A percentile compares a stretch with the other conserved stretches of the same genome.
phyloP scores from a whole-genome alignment of 2,888 invertebrate genomes.

The Thera britannica region DNA sequence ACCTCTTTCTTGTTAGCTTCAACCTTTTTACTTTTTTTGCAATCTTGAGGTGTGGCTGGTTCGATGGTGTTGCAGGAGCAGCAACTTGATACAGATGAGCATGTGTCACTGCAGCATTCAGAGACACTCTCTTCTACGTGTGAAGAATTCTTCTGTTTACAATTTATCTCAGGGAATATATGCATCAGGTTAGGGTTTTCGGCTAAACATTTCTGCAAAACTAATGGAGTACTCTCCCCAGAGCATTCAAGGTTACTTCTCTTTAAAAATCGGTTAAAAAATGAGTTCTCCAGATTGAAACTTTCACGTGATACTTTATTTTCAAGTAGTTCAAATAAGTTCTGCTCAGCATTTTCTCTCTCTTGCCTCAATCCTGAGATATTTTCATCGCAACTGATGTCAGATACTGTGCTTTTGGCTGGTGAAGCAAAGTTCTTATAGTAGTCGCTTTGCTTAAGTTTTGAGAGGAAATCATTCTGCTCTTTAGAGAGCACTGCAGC shows the following conservation, averaged over 20 bases:
- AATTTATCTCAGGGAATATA: constrained; percentile 60
- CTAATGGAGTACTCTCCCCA: constrained; percentile 74
- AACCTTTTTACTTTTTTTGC: constrained; percentile 41
- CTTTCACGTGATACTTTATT: constrained; percentile 89
- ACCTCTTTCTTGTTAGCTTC: constrained; percentile 50
- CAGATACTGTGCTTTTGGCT: constrained; percentile 68
- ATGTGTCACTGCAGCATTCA: constrained; percentile 67
- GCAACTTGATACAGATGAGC: constrained; percentile 67
- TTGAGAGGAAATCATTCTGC: constrained; percentile 74
- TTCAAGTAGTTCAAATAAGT: constrained; percentile 91
- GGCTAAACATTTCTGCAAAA: constrained; percentile 71
- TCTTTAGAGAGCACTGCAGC: constrained; percentile 74
- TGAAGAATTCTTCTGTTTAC: constrained; percentile 52
- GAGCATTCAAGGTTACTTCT: constrained; percentile 66
- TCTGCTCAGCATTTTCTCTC: constrained; percentile 86
- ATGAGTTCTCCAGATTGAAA: constrained; percentile 88
- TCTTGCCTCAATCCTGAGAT: constrained; percentile 59
- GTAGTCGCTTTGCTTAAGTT: constrained; percentile 76
- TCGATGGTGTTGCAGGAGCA: constrained; percentile 74
- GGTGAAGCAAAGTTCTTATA: constrained; percentile 77
- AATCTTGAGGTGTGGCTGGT: constrained; percentile 41
- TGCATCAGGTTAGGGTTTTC: constrained; percentile 68
- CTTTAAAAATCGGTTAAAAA: constrained; percentile 82
- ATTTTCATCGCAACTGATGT: constrained; percentile 68
- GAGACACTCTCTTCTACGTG: constrained; percentile 66